Conservation (phyloP, 1,140 invertebrate genomes). For the Caenorhabditis inopinata region DNA sequence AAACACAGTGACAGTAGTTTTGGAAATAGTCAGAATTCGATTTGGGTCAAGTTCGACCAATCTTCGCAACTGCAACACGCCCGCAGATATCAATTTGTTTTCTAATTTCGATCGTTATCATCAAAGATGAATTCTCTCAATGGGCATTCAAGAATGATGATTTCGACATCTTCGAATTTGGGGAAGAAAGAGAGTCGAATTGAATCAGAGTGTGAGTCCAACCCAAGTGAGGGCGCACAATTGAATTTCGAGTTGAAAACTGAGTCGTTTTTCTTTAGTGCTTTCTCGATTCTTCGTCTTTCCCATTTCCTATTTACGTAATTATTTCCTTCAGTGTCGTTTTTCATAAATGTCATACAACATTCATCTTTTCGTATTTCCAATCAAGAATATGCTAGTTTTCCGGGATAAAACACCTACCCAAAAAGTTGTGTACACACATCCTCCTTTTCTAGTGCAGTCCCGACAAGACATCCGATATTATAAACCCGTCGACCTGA, state of each 20-base stretch:
- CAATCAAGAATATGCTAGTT: neutral
- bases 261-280: slow-evolving; percentile 12
- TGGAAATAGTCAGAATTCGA: slow-evolving; percentile 27
- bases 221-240: neutral
- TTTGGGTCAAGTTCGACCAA: slow-evolving; percentile 10
- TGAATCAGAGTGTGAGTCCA: slow-evolving; percentile 17
- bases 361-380: neutral
- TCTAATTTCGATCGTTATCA: slow-evolving; percentile 14
- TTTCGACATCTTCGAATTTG: neutral
- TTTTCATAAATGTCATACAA: neutral
- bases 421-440: slow-evolving; percentile 24
- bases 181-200: slow-evolving; percentile 4
- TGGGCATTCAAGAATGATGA: neutral
- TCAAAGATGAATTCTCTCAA: neutral
- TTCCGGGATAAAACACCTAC: neutral
- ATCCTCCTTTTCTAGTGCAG: slow-evolving; percentile 22
- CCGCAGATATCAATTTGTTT: slow-evolving; percentile 11
- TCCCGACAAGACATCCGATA: slow-evolving; percentile 15
- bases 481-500: neutral
- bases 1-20: slow-evolving; percentile 26
- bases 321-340: neutral
- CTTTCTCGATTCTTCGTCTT: slow-evolving; percentile 4
- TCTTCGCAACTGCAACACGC: slow-evolving; percentile 16
- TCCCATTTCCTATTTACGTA: neutral
- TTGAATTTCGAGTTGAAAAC: slow-evolving; percentile 23